Evolutionary conservation across 2,797 vertebrate genomes (phyloP).

Genomic region (Petrocephalus sullivani): DNA sequence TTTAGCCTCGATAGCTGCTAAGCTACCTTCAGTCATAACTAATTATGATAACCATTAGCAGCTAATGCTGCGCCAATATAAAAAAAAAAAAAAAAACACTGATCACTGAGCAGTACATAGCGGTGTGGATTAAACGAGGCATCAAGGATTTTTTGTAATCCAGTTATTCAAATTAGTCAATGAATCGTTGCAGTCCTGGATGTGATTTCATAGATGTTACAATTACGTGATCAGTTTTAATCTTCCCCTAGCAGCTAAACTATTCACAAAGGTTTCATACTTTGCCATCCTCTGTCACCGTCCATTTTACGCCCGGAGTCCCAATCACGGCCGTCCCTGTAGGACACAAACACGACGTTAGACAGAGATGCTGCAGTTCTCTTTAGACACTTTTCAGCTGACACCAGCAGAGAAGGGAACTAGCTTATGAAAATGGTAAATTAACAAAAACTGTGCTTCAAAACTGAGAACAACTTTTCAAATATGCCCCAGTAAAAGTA

Average conservation of each 20-base stretch:
- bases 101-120: too few relatives aligned
- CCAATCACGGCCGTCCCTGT: slow-evolving; percentile 80
- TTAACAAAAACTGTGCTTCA: neutral
- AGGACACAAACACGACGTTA: neutral
- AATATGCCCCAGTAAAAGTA: neutral
- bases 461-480: neutral
- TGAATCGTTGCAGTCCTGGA: too few relatives aligned
- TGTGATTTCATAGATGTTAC: neutral
- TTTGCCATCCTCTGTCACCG: slow-evolving; percentile 70
- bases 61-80: too few relatives aligned
- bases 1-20: too few relatives aligned
- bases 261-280: slow-evolving; percentile 39
- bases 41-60: too few relatives aligned
- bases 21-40: too few relatives aligned
- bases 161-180: too few relatives aligned
- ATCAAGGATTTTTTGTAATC: too few relatives aligned
- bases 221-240: neutral
- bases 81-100: too few relatives aligned
- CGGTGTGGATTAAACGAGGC: too few relatives aligned
- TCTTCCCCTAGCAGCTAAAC: neutral
- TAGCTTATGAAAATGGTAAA: neutral
- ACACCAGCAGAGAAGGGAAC: neutral
- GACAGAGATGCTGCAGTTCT: neutral
- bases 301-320: slow-evolving; percentile 80
- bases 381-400: too few relatives aligned